Evolutionary conservation across 2,888 invertebrate genomes (phyloP).

Genomic region (Acleris holmiana): DNA sequence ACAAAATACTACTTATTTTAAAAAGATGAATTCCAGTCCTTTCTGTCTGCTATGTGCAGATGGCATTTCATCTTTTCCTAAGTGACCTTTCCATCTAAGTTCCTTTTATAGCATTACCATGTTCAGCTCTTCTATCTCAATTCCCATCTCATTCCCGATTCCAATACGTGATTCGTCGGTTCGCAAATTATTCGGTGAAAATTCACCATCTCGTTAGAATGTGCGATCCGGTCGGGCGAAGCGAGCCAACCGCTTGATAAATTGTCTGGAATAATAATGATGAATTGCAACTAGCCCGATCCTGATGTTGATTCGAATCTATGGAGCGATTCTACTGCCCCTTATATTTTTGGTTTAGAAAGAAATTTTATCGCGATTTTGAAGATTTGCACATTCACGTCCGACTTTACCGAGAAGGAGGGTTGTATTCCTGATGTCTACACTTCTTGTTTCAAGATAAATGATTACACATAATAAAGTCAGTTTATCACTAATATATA

Average conservation of each 20-base stretch:
- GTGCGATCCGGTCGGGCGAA: conserved; percentile 78
- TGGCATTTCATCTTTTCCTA: conserved; percentile 42
- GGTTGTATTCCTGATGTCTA: no score
- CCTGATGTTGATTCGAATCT: conserved; percentile 75
- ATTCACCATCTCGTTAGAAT: conserved; percentile 85
- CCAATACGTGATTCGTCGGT: conserved; percentile 84
- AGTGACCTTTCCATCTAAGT: conserved; percentile 46
- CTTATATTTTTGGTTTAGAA: conserved; percentile 40
- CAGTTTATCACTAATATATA: no score
- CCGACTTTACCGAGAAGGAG: no score
- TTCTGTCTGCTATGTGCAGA: conserved; percentile 32
- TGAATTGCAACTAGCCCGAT: conserved; percentile 82
- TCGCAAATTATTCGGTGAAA: conserved; percentile 84
- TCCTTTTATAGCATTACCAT: conserved; percentile 61
- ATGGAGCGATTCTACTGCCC: conserved; percentile 62
- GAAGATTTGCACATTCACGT: not conserved
- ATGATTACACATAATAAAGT: no score
- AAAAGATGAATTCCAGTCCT: conserved; percentile 11
- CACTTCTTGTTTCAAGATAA: no score
- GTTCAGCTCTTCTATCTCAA: conserved; percentile 82
- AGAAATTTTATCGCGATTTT: conserved; percentile 8
- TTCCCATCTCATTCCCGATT: conserved; percentile 80
- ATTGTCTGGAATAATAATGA: conserved; percentile 85
- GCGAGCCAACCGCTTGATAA: conserved; percentile 84
- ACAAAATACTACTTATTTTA: not conserved